These are phyloP conservation scores for Spicauda simplicius DNA, from an alignment of 2,888 invertebrate species.

Conservation along the genomic window DNA sequence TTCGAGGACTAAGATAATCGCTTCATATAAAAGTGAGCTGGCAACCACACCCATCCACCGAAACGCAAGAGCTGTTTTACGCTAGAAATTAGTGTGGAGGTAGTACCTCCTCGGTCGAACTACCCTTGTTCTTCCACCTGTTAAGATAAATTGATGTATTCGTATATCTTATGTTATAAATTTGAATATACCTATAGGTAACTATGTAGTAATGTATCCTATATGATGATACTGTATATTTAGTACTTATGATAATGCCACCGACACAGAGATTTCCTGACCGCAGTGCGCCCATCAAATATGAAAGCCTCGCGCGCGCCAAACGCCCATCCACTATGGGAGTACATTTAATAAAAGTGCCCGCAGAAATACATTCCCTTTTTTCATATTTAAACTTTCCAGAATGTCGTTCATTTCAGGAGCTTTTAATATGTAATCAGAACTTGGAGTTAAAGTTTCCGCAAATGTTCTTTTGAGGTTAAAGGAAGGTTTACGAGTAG, in stretches of 20 bases:
- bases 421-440: constrained; percentile 34
- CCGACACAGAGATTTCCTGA: constrained; percentile 44
- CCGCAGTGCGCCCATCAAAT: constrained; percentile 57
- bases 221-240: constrained; percentile 1
- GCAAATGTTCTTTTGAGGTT: constrained; percentile 17
- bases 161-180: too few relatives aligned
- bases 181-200: too few relatives aligned
- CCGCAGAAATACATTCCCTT: constrained; percentile 41
- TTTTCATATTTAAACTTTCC: constrained; percentile 38
- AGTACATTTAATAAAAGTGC: constrained; percentile 47
- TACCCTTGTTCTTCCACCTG: too few relatives aligned
- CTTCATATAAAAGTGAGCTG: too few relatives aligned
- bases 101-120: too few relatives aligned
- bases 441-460: constrained; percentile 22
- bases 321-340: constrained; percentile 47
- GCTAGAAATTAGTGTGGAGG: too few relatives aligned
- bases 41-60: too few relatives aligned
- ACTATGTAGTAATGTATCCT: too few relatives aligned
- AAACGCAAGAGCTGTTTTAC: too few relatives aligned
- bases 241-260: constrained; percentile 12
- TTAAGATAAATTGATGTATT: too few relatives aligned
- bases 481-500: constrained; percentile 1
- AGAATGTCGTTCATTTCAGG: constrained; percentile 24
- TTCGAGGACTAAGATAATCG: too few relatives aligned
- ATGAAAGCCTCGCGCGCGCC: constrained; percentile 52